These are phyloP conservation scores for Ephestia elutella DNA, from an alignment of 1,140 invertebrate genomes.

Conservation along the genomic window DNA sequence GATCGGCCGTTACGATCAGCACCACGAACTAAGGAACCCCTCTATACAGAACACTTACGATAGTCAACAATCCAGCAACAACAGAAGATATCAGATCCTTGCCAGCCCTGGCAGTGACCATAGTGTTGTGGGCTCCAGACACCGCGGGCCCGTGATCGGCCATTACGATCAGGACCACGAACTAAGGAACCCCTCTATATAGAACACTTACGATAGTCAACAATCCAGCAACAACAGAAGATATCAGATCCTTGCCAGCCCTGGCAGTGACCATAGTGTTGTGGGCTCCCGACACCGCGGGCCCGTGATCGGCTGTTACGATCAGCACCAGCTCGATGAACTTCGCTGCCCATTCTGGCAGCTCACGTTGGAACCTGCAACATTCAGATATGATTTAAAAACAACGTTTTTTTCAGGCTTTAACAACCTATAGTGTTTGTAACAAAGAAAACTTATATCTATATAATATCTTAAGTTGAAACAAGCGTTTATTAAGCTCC, in stretches of 20 bases:
- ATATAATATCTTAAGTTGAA: too few species aligned
- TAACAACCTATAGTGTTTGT: too few species aligned
- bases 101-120: slow-evolving; percentile 98
- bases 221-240: slow-evolving; percentile 96
- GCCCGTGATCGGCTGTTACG: slow-evolving; percentile 99
- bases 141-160: slow-evolving; percentile 99
- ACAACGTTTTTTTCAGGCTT: too few species aligned
- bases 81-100: slow-evolving; percentile 99
- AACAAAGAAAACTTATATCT: too few species aligned
- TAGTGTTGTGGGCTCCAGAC: slow-evolving; percentile 99
- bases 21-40: too few species aligned
- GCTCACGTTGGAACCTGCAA: slow-evolving; percentile 90
- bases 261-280: slow-evolving; percentile 99
- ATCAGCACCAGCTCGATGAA: slow-evolving; percentile 99
- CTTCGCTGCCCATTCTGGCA: slow-evolving; percentile 95
- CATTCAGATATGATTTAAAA: not conserved
- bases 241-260: slow-evolving; percentile 99
- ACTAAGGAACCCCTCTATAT: too few species aligned
- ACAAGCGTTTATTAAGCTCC: too few species aligned
- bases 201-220: slow-evolving; percentile 92
- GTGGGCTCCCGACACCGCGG: slow-evolving; percentile 98
- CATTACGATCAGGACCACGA: slow-evolving; percentile 99
- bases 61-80: slow-evolving; percentile 97
- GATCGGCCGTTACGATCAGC: slow-evolving; percentile 99
- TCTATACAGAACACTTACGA: slow-evolving; percentile 87